phyloP scores from a whole-genome alignment of 2,113 vertebrate genomes.

The Azemiops feae region DNA sequence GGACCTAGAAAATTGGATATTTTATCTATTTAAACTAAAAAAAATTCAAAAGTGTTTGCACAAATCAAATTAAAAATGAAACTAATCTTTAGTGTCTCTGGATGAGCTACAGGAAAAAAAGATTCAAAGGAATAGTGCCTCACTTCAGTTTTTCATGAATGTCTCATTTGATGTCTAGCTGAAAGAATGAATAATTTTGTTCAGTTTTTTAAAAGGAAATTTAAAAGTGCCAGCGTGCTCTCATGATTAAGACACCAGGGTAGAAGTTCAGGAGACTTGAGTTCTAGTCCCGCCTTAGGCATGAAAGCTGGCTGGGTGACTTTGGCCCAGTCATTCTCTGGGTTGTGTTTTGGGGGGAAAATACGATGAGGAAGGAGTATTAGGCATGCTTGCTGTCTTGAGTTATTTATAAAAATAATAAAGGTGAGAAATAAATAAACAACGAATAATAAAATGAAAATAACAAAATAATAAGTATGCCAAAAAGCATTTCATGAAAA shows the following conservation, averaged over 20 bases:
- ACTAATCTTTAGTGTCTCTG: conserved; percentile 17
- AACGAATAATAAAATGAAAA: neutral
- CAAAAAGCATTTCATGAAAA: neutral
- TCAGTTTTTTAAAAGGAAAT: conserved; percentile 16
- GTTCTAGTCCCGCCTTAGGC: neutral
- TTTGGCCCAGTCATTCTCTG: neutral
- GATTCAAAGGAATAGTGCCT: conserved; percentile 33
- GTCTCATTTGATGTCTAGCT: conserved; percentile 49
- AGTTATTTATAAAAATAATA: neutral
- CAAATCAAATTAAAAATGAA: neutral
- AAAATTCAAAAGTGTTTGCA: neutral
- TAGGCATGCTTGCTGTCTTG: neutral
- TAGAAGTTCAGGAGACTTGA: neutral
- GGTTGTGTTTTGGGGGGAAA: neutral
- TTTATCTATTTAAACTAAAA: neutral
- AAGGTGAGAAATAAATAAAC: neutral
- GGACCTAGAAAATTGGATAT: neutral
- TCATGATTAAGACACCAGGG: neutral
- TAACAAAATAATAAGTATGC: conserved; percentile 16
- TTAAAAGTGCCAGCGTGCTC: neutral
- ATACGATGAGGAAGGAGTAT: neutral
- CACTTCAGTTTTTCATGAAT: conserved; percentile 45
- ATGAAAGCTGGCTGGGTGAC: neutral
- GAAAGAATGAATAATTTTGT: conserved; percentile 52
- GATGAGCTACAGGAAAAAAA: conserved; percentile 28